phyloP scores from a whole-genome alignment of 2,797 vertebrate genomes.

The Saxicola maurus region DNA sequence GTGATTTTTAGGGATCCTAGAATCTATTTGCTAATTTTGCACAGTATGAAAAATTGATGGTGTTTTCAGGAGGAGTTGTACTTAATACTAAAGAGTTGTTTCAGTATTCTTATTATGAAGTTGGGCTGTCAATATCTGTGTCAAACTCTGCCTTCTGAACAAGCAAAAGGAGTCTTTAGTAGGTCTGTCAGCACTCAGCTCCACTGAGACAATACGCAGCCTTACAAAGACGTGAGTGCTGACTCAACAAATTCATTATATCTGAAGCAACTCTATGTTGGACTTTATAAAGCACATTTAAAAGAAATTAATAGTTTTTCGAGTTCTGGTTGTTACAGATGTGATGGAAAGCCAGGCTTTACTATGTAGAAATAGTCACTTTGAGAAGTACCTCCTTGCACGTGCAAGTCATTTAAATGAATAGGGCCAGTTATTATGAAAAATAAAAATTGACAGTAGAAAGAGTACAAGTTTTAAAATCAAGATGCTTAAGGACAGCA shows the following conservation, averaged over 20 bases:
- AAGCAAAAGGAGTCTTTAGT: neutral
- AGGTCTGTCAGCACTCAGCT: neutral
- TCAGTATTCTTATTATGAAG: neutral
- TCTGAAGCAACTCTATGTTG: neutral
- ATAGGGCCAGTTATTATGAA: neutral
- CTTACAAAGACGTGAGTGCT: neutral
- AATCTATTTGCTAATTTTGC: neutral
- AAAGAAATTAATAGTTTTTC: slow-evolving; percentile 24
- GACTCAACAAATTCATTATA: neutral
- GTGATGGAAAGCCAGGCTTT: neutral
- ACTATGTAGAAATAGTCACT: neutral
- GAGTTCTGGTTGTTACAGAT: neutral
- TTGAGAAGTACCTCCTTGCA: neutral
- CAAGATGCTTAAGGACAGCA: neutral
- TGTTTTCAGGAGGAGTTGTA: neutral
- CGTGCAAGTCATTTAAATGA: neutral
- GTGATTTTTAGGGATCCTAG: neutral
- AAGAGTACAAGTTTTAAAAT: neutral
- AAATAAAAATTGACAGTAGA: neutral
- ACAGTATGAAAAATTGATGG: neutral
- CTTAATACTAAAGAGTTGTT: neutral
- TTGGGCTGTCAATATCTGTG: neutral
- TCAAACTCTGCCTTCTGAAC: slow-evolving; percentile 6
- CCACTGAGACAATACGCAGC: neutral
- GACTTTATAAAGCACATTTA: neutral